These are phyloP conservation scores for Anoplolepis gracilipes DNA, from an alignment of 1,140 invertebrate species.

Conservation along the genomic window DNA sequence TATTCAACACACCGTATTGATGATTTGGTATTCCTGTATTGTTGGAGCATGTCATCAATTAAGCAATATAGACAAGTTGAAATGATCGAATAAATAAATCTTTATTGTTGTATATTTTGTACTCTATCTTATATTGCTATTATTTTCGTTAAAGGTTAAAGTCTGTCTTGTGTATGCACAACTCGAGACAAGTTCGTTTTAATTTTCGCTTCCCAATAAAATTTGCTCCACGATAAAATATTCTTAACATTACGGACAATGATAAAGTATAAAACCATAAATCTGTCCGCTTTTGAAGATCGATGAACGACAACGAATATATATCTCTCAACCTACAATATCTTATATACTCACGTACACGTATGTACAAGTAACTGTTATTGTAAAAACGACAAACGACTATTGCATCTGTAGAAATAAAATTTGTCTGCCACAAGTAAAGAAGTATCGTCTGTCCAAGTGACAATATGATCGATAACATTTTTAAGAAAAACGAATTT, in stretches of 20 bases:
- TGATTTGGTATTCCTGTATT: neutral
- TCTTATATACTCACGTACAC: constrained; percentile 15
- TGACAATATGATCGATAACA: neutral
- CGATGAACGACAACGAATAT: neutral
- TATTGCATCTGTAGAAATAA: constrained; percentile 18
- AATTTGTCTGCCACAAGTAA: neutral
- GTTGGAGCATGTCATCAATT: neutral
- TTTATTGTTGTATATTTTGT: neutral
- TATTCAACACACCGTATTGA: neutral
- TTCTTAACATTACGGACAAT: neutral
- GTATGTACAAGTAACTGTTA: neutral
- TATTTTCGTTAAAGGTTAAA: neutral
- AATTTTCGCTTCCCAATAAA: neutral
- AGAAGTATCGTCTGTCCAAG: neutral
- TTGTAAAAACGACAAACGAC: neutral
- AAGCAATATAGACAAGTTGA: neutral
- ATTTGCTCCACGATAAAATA: neutral
- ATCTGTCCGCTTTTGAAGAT: constrained; percentile 10
- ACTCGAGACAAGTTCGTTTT: neutral
- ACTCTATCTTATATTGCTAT: neutral
- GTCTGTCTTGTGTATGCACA: neutral
- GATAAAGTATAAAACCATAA: constrained; percentile 2
- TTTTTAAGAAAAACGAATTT: constrained; percentile 25
- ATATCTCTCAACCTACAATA: neutral
- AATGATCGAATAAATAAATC: neutral